A percentile compares a stretch with the other conserved stretches of the same genome.
These are phyloP conservation scores for Heliothis peltigera DNA, from an alignment of 2,888 invertebrate genomes.

Conservation along the genomic window DNA sequence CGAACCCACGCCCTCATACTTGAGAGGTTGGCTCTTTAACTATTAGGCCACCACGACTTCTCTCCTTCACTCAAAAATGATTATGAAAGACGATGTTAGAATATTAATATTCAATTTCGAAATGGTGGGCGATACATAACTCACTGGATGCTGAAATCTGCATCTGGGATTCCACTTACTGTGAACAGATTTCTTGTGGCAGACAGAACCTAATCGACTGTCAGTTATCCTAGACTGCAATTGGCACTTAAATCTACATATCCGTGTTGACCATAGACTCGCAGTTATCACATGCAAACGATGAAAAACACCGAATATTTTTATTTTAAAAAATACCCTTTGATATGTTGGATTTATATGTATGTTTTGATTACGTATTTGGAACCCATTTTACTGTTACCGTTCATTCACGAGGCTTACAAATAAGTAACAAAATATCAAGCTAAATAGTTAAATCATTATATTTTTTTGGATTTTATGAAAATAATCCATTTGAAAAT, in stretches of 20 bases:
- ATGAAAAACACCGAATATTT: constrained; percentile 11
- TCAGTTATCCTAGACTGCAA: constrained; percentile 28
- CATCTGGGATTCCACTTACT: background rate
- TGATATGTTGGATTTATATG: background rate
- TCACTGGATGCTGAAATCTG: constrained; percentile 4
- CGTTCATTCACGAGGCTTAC: too few species aligned
- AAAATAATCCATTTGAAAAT: too few species aligned
- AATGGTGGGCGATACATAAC: background rate
- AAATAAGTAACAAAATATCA: too few species aligned
- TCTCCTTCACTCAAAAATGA: too few species aligned
- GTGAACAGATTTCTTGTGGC: constrained; percentile 33
- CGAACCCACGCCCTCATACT: too few species aligned
- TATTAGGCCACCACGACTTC: too few species aligned
- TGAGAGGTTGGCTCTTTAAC: too few species aligned
- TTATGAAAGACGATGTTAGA: too few species aligned
- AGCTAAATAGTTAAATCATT: too few species aligned
- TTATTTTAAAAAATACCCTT: too few species aligned
- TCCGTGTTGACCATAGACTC: constrained; percentile 11
- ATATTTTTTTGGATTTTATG: too few species aligned
- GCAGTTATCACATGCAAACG: constrained; percentile 15
- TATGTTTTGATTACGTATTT: background rate
- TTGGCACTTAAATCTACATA: constrained; percentile 42
- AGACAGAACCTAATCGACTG: constrained; percentile 38
- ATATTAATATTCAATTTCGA: too few species aligned
- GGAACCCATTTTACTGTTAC: background rate